These are phyloP conservation scores for Etheostoma spectabile DNA, from an alignment of 2,113 vertebrate genomes.

Conservation along the genomic window DNA sequence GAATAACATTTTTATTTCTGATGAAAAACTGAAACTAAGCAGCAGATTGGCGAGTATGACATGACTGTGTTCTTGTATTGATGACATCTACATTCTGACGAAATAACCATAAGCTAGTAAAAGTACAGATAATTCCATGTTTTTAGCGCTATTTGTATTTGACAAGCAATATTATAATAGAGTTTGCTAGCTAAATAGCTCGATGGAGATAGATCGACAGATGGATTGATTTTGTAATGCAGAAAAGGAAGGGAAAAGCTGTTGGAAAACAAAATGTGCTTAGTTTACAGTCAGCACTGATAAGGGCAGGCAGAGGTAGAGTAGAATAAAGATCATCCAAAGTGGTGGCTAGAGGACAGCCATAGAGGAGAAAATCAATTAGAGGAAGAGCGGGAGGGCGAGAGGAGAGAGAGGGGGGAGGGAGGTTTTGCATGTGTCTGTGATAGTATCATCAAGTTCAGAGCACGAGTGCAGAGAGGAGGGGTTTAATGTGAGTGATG, in stretches of 20 bases:
- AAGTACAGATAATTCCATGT: background rate
- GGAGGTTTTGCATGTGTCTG: slow-evolving; percentile 20
- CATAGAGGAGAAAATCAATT: slow-evolving; percentile 69
- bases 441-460: slow-evolving; percentile 65
- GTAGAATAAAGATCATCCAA: slow-evolving; percentile 61
- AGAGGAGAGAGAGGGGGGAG: background rate
- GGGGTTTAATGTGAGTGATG: slow-evolving; percentile 61
- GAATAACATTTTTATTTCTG: background rate
- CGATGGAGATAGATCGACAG: background rate
- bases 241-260: slow-evolving; percentile 9
- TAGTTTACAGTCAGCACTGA: slow-evolving; percentile 47
- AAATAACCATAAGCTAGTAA: too few relatives aligned
- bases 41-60: background rate
- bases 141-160: background rate
- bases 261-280: slow-evolving; percentile 48
- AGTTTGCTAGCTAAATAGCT: background rate
- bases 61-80: background rate
- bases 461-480: slow-evolving; percentile 35
- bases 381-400: slow-evolving; percentile 13
- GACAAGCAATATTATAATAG: background rate
- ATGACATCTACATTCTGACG: background rate
- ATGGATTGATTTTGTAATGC: slow-evolving; percentile 11
- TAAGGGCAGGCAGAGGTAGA: slow-evolving; percentile 37
- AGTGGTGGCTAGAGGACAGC: slow-evolving; percentile 48
- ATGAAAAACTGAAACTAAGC: background rate